Conservation (phyloP, 1,140 invertebrate genomes). For the Macrotrachela quadricornifera region DNA sequence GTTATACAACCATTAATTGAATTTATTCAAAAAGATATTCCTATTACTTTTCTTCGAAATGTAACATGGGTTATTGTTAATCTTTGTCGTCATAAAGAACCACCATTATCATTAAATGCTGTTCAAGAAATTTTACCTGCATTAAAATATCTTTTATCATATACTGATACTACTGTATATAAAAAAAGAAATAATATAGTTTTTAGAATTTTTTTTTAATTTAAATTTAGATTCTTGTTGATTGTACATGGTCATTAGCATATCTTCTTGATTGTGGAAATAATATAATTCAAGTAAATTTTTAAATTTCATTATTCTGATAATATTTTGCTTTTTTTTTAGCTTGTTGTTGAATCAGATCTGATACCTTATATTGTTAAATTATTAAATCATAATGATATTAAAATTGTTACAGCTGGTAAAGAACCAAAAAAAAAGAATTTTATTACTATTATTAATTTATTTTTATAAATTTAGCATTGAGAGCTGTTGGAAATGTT, state of each 20-base stretch:
- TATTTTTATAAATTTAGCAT: conserved; percentile 37
- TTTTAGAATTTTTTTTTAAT: neutral
- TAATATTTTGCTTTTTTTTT: no score
- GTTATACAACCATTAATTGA: conserved; percentile 64
- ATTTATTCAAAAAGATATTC: conserved; percentile 77
- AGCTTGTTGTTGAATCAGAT: conserved; percentile 81
- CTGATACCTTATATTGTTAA: conserved; percentile 84
- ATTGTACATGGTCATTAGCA: conserved; percentile 96
- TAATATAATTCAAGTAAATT: conserved; percentile 66
- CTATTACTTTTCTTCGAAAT: conserved; percentile 72
- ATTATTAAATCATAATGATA: conserved; percentile 76
- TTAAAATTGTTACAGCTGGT: conserved; percentile 50
- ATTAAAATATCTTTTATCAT: conserved; percentile 73
- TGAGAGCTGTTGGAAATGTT: conserved; percentile 91
- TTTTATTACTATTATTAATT: neutral
- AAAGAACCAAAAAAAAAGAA: conserved; percentile 60
- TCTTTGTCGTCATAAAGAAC: conserved; percentile 78
- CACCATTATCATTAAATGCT: conserved; percentile 35
- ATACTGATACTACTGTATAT: conserved; percentile 78
- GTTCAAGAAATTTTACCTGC: conserved; percentile 82
- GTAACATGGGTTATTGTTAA: conserved; percentile 97
- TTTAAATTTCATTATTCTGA: no score
- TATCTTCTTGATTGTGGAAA: conserved; percentile 95
- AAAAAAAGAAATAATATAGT: neutral
- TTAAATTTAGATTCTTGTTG: conserved; percentile 63